phyloP scores from a whole-genome alignment of 2,113 vertebrate genomes.

The Lasiurus borealis region DNA sequence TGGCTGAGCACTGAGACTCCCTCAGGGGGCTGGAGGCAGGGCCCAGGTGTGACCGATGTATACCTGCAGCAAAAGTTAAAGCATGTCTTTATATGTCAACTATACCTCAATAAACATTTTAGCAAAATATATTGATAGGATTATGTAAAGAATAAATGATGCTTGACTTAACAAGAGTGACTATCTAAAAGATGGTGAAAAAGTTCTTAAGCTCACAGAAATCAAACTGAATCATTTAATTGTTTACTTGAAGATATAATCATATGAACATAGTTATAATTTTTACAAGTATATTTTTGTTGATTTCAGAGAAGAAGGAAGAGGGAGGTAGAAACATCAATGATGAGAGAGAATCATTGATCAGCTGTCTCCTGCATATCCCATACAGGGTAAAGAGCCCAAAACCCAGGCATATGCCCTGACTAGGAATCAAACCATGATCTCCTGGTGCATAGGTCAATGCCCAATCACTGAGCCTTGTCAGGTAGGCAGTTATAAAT shows the following conservation, averaged over 20 bases:
- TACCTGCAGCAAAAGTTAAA: not conserved
- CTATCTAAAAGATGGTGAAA: not conserved
- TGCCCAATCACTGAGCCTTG: too few species aligned
- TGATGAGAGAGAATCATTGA: too few species aligned
- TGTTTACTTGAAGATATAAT: slow-evolving; percentile 10
- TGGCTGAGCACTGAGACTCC: not conserved
- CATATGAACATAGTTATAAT: not conserved
- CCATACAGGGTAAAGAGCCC: too few species aligned
- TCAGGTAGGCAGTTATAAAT: too few species aligned
- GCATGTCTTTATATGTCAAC: too few species aligned
- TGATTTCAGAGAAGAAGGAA: too few species aligned
- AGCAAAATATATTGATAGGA: not conserved
- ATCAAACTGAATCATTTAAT: not conserved
- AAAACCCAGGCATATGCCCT: too few species aligned
- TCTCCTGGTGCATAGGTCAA: too few species aligned
- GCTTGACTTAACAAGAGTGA: not conserved
- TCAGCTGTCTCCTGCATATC: too few species aligned
- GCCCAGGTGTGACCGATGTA: not conserved
- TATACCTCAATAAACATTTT: not conserved
- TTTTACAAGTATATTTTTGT: slow-evolving; percentile 2
- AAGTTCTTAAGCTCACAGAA: not conserved
- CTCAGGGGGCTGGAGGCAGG: not conserved
- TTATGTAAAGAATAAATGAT: not conserved
- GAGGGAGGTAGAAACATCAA: too few species aligned
- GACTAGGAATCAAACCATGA: too few species aligned